Evolutionary conservation across 2,113 vertebrate species (phyloP).

Genomic region (Heterotis niloticus): DNA sequence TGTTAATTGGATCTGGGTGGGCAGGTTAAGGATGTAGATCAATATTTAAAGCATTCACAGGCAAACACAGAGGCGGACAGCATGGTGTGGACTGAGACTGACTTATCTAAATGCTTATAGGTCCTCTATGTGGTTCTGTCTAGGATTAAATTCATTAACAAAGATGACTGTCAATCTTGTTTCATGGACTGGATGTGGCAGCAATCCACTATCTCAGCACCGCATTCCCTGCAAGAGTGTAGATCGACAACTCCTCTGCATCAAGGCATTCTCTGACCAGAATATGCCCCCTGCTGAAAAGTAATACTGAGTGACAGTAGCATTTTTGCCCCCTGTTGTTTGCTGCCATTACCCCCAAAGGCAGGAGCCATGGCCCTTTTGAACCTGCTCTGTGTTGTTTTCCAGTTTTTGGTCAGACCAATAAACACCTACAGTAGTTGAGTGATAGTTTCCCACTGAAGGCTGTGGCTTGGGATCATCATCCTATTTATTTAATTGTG

Average conservation of each 20-base stretch:
- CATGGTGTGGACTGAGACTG: too few relatives aligned
- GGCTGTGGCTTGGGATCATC: background rate
- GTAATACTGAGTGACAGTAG: conserved; percentile 18
- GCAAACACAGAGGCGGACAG: too few relatives aligned
- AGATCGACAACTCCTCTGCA: conserved; percentile 9
- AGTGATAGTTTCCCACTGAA: background rate
- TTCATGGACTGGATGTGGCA: background rate
- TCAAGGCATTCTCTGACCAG: conserved; percentile 16
- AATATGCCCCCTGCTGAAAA: background rate
- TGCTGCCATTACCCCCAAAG: conserved; percentile 7
- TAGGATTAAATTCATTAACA: background rate
- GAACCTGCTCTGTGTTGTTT: background rate
- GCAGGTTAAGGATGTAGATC: too few relatives aligned
- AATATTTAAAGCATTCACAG: too few relatives aligned
- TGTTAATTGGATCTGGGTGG: too few relatives aligned
- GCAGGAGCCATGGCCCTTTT: background rate
- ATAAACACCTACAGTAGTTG: background rate
- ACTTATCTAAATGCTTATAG: too few relatives aligned
- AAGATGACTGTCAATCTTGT: background rate
- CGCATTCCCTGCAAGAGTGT: conserved; percentile 19
- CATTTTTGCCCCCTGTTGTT: conserved; percentile 25
- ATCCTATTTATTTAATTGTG: too few relatives aligned
- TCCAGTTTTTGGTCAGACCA: background rate
- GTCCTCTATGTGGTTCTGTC: too few relatives aligned
- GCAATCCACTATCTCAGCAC: background rate